Conservation (phyloP, 2,113 vertebrate genomes). For the Barbus barbus region DNA sequence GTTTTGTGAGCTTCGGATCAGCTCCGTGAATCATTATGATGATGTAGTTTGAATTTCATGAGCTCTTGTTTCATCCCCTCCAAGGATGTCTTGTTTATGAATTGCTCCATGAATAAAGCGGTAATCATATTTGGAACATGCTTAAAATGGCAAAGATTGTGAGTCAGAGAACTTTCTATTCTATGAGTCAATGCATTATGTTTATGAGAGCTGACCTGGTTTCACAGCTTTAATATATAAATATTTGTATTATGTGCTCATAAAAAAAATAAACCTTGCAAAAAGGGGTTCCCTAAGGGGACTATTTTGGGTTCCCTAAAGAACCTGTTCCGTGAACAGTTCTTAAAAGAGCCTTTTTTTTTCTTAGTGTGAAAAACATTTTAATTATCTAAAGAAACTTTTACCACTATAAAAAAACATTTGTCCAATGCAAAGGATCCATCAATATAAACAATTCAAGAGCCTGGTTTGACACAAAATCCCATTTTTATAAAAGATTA, state of each 20-base stretch:
- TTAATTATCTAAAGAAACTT: too few species aligned
- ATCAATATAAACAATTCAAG: background rate
- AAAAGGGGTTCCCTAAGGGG: too few species aligned
- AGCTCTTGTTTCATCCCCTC: background rate
- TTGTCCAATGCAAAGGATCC: too few species aligned
- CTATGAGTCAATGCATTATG: constrained; percentile 23
- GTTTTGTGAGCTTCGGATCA: background rate
- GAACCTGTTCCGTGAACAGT: too few species aligned
- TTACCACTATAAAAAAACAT: too few species aligned
- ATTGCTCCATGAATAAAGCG: background rate
- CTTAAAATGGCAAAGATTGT: constrained; percentile 33
- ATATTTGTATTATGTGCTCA: background rate
- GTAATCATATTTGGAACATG: constrained; percentile 33
- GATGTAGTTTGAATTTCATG: background rate
- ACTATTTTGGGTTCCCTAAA: too few species aligned
- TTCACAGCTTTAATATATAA: constrained; percentile 25
- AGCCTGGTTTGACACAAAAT: constrained; percentile 4
- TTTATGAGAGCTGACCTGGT: constrained; percentile 30
- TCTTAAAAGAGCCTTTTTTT: too few species aligned
- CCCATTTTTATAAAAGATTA: background rate
- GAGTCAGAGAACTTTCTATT: constrained; percentile 29
- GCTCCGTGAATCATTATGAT: background rate
- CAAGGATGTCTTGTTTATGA: constrained; percentile 18
- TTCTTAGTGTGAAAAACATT: too few species aligned
- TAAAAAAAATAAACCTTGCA: too few species aligned